These are phyloP conservation scores for Leptopilina myrica DNA, from an alignment of 2,888 invertebrate genomes.

Conservation along the genomic window DNA sequence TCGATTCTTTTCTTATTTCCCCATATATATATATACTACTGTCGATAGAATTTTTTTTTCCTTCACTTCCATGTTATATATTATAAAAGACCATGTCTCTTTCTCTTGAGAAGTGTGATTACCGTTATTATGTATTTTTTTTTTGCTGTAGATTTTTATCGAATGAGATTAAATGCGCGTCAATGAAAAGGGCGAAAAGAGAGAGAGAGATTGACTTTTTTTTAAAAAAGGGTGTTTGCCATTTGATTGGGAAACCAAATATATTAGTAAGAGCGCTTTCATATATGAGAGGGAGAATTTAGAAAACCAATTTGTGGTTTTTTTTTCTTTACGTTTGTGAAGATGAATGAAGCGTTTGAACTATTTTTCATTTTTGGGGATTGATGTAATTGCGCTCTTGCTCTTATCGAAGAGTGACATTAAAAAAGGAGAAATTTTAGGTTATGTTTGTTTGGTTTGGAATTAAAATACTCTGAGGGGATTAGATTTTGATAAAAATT, in stretches of 20 bases:
- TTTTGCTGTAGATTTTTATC: conserved; percentile 7
- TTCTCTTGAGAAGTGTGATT: conserved; percentile 7
- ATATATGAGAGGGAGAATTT: conserved; percentile 41
- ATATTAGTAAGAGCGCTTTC: conserved; percentile 42
- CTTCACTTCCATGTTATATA: not conserved
- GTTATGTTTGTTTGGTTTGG: too few relatives aligned
- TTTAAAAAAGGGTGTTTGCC: conserved; percentile 4
- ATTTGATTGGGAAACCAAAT: conserved; percentile 49
- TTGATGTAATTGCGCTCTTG: too few relatives aligned
- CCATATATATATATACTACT: not conserved
- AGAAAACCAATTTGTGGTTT: conserved; percentile 46
- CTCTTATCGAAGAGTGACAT: too few relatives aligned
- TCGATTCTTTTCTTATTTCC: conserved; percentile 45
- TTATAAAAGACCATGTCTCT: conserved; percentile 8
- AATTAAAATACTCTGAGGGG: too few relatives aligned
- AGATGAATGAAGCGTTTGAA: not conserved
- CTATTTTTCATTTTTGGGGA: too few relatives aligned
- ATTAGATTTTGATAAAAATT: too few relatives aligned
- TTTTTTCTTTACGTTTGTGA: not conserved
- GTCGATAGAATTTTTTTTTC: conserved; percentile 34
- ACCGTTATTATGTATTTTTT: conserved; percentile 4
- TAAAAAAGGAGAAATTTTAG: too few relatives aligned
- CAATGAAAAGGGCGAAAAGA: not conserved
- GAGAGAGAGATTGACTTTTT: not conserved
- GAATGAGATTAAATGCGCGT: conserved; percentile 18